Evolutionary conservation across 2,113 vertebrate genomes (phyloP).

Genomic region (Seriola quinqueradiata): DNA sequence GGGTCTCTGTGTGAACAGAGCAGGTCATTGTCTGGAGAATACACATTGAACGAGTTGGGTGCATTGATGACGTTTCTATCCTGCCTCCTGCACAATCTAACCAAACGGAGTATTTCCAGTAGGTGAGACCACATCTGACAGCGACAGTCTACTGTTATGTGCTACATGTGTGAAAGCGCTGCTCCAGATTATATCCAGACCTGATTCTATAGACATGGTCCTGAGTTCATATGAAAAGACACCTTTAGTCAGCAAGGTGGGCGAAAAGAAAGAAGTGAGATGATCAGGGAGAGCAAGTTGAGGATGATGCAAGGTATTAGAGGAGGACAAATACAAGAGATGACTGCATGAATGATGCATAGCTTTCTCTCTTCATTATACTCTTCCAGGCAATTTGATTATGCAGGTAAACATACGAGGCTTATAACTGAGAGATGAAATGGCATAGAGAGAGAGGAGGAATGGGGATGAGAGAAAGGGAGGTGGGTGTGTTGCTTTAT

Average conservation of each 20-base stretch:
- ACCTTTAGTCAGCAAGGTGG: neutral
- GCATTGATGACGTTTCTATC: too few species aligned
- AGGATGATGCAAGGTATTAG: slow-evolving; percentile 17
- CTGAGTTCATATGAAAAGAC: too few species aligned
- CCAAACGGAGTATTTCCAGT: too few species aligned
- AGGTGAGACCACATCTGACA: too few species aligned
- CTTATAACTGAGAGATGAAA: slow-evolving; percentile 36
- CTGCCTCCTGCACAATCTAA: too few species aligned
- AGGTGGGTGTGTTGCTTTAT: slow-evolving; percentile 26
- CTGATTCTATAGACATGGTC: too few species aligned
- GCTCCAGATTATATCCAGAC: too few species aligned
- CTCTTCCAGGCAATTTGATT: slow-evolving; percentile 51
- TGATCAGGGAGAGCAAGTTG: slow-evolving; percentile 7
- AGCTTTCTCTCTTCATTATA: slow-evolving; percentile 39
- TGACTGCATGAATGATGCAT: slow-evolving; percentile 66
- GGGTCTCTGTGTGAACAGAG: too few species aligned
- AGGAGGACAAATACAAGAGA: slow-evolving; percentile 48
- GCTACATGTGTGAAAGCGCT: too few species aligned
- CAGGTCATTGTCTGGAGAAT: too few species aligned
- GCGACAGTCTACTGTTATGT: too few species aligned
- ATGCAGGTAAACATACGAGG: slow-evolving; percentile 61
- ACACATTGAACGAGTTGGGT: too few species aligned
- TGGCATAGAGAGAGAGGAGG: neutral
- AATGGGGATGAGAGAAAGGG: neutral
- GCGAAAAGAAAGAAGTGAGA: slow-evolving; percentile 5